Percentiles rank a stretch among this genome's conserved stretches.
Evolutionary conservation across 1,140 invertebrate genomes (phyloP).

Genomic region (Drosophila baimaii): DNA sequence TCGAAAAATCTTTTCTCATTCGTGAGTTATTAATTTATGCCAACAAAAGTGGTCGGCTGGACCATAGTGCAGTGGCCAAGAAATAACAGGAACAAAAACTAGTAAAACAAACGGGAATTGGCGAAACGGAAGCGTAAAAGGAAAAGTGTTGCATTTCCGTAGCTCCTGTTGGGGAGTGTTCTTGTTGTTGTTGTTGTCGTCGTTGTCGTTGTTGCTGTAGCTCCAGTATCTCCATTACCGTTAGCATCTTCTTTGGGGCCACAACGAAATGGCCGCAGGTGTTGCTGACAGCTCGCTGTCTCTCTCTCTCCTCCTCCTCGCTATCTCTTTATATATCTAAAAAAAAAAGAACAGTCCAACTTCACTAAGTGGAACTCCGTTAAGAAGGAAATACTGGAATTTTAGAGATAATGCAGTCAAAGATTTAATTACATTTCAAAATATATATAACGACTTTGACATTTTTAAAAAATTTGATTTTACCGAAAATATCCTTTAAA

Average conservation of each 20-base stretch:
- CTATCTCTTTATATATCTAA: background rate
- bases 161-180: slow-evolving; percentile 10
- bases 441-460: background rate
- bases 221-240: slow-evolving; percentile 35
- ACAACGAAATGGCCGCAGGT: slow-evolving; percentile 55
- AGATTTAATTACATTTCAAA: too few relatives aligned
- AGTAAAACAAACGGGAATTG: slow-evolving; percentile 59
- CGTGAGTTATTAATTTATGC: too few relatives aligned
- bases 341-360: slow-evolving; percentile 28
- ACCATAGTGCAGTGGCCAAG: too few relatives aligned
- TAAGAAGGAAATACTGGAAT: background rate
- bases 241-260: slow-evolving; percentile 45
- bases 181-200: slow-evolving; percentile 16
- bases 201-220: slow-evolving; percentile 22
- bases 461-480: too few relatives aligned
- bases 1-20: too few relatives aligned
- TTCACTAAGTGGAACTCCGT: background rate
- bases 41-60: too few relatives aligned
- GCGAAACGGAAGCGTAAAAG: slow-evolving; percentile 62
- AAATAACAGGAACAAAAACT: slow-evolving; percentile 50
- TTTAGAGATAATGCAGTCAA: background rate
- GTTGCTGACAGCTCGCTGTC: slow-evolving; percentile 34
- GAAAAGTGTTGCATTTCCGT: slow-evolving; percentile 80
- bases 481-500: background rate
- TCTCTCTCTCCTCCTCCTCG: background rate